Evolutionary conservation across 2,888 invertebrate species (phyloP).

Genomic region (Salticus scenicus): DNA sequence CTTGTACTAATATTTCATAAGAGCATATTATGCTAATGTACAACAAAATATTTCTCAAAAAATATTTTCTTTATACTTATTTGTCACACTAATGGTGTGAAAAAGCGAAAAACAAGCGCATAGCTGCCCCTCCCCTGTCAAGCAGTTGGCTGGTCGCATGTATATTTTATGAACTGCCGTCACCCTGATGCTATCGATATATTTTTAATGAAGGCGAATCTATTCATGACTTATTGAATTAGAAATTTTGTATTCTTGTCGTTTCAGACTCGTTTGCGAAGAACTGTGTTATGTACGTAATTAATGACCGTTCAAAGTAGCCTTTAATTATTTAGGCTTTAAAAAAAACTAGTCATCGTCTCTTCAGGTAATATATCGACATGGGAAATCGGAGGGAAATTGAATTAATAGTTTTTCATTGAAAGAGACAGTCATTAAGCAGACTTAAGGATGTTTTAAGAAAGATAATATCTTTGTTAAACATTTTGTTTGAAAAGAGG

Average conservation of each 20-base stretch:
- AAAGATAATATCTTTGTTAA: too few relatives aligned
- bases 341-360: background rate
- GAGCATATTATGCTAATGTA: too few relatives aligned
- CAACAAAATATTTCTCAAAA: too few relatives aligned
- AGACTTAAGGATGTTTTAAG: too few relatives aligned
- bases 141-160: background rate
- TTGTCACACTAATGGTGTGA: background rate
- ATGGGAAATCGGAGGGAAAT: background rate
- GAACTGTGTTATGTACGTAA: background rate
- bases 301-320: background rate
- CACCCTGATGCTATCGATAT: background rate
- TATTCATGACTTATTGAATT: slow-evolving; percentile 10
- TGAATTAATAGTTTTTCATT: background rate
- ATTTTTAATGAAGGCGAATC: background rate
- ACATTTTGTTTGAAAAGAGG: too few relatives aligned
- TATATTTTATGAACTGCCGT: slow-evolving; percentile 1
- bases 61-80: too few relatives aligned
- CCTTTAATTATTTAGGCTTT: background rate
- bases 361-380: background rate
- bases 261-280: background rate
- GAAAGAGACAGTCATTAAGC: background rate
- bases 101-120: background rate
- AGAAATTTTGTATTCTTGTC: background rate
- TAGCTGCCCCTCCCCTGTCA: background rate
- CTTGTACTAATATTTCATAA: too few relatives aligned